These are phyloP conservation scores for Timema podura DNA, from an alignment of 2,888 invertebrate species.

Conservation along the genomic window DNA sequence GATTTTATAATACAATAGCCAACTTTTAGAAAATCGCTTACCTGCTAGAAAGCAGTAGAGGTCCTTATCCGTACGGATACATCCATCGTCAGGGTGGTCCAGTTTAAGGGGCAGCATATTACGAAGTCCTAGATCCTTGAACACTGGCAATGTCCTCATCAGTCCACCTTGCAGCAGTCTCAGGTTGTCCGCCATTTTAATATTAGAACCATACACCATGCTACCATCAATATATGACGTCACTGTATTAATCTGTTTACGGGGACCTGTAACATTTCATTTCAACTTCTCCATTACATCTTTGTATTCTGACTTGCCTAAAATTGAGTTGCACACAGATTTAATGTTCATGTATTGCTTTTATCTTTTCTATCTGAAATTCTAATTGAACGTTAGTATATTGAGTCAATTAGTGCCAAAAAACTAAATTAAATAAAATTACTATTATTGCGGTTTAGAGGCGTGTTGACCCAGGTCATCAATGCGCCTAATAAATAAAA, in stretches of 20 bases:
- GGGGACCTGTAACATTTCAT: constrained; percentile 42
- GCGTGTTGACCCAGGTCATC: too few species aligned
- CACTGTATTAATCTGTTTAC: constrained; percentile 71
- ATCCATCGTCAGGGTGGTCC: constrained; percentile 46
- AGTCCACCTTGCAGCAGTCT: constrained; percentile 62
- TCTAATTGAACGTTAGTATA: too few species aligned
- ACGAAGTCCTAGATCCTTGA: constrained; percentile 42
- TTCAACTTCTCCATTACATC: too few species aligned
- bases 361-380: too few species aligned
- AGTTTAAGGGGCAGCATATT: constrained; percentile 46
- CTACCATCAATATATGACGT: constrained; percentile 79
- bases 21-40: constrained; percentile 31
- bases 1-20: not conserved
- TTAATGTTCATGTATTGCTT: too few species aligned
- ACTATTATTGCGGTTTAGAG: too few species aligned
- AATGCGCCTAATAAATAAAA: too few species aligned
- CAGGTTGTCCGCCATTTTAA: constrained; percentile 56
- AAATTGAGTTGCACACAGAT: too few species aligned
- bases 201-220: constrained; percentile 71
- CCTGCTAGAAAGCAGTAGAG: constrained; percentile 46
- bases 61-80: constrained; percentile 43
- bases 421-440: too few species aligned
- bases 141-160: constrained; percentile 52
- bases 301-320: too few species aligned
- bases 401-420: too few species aligned